phyloP scores from a whole-genome alignment of 2,888 invertebrate species.

The Zele albiditarsus region DNA sequence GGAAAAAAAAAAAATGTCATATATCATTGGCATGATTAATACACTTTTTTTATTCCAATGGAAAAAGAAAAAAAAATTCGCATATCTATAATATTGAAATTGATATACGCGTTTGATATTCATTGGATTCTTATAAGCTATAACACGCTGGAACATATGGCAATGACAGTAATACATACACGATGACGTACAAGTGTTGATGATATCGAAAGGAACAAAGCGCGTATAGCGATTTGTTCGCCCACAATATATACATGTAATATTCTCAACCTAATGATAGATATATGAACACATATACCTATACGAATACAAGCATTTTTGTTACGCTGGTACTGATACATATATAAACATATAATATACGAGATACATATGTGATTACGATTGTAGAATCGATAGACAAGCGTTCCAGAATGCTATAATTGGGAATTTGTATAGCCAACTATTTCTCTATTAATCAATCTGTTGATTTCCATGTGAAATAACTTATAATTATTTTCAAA shows the following conservation, averaged over 20 bases:
- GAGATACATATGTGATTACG: constrained; percentile 12
- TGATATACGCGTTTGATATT: constrained; percentile 7
- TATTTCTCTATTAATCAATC: neutral
- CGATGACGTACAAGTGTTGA: constrained; percentile 45
- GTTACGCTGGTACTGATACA: neutral
- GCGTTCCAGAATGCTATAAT: constrained; percentile 54
- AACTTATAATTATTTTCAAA: too few species aligned
- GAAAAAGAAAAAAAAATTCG: neutral
- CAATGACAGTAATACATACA: constrained; percentile 34
- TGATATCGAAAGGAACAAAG: constrained; percentile 48
- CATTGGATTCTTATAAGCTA: neutral
- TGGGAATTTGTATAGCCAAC: constrained; percentile 43
- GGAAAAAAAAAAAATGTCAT: neutral
- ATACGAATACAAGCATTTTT: neutral
- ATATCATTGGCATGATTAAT: neutral
- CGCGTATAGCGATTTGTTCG: constrained; percentile 28
- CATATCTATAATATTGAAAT: neutral
- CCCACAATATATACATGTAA: constrained; percentile 3
- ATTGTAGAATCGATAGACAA: constrained; percentile 9
- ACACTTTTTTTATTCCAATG: neutral
- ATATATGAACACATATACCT: neutral
- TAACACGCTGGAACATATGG: constrained; percentile 13
- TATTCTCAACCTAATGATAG: neutral
- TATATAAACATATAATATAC: constrained; percentile 9
- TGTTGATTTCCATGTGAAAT: neutral